Base-by-base conservation (phyloP, 2,888 invertebrate genomes). In the Lasius fuliginosus region DNA sequence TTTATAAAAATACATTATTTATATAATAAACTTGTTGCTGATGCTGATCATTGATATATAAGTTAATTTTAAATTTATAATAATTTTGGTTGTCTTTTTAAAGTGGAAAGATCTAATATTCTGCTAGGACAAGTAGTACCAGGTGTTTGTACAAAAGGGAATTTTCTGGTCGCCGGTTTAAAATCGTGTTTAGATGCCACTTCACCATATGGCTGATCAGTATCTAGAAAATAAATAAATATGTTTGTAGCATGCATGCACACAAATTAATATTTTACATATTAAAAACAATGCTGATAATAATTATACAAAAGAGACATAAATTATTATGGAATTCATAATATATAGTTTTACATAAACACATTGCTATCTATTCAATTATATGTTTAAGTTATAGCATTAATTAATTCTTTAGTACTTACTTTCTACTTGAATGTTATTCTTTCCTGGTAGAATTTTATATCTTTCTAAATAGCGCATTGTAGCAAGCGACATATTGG, bases 381-480 rank as follows among this genome's bases (percentile, higher is more conserved):
- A 53, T 11, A 18, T 46, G 9, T 46, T 68, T 46, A 68, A 46
- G 0, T 27, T 27, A 46, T 18, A n/a, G 23, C 9, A 23, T 40
- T 49, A 12, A 15, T 33, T 36, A 27, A 36, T 56, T 53, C 12
- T 40, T 36, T 18, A 9, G 27, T 65, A 85, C 76, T 90, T 86
- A 94, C 94, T 93, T 88, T 92, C 92, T 9, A 58, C 18, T 82
- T 90, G 89, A 23, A 71, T 67, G 82, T 84, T 89, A 69, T 91
- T 92, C 49, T 89, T 91, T 68, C 96, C 96, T 92, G 96, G 95
- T 84, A 96, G 91, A 83, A 97, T 93, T 92, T 96, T 96, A 94
- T 97, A 97, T 91, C 96, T 96, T 92, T 97, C 96, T 96, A 97
- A 96, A 93, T 97, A 97, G 90, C 97, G 96, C 92, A 97, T 95